Evolutionary conservation across 2,113 vertebrate genomes (phyloP).

Genomic region (Columba livia): DNA sequence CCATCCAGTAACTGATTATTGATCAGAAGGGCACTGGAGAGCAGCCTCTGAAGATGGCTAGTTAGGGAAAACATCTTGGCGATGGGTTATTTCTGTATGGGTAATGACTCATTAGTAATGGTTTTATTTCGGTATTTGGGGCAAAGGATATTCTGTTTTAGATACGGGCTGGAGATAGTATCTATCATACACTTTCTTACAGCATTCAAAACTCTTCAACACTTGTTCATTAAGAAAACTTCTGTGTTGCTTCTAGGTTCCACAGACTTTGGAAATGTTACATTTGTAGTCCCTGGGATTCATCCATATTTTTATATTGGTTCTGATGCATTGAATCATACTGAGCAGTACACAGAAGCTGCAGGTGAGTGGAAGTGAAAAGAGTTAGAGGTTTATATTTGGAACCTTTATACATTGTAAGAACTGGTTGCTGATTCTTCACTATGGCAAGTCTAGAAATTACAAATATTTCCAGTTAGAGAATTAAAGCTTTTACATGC

Average conservation of each 20-base stretch:
- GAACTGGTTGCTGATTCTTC: neutral
- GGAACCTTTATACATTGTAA: neutral
- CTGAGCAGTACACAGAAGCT: slow-evolving; percentile 84
- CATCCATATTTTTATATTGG: slow-evolving; percentile 89
- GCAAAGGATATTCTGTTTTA: neutral
- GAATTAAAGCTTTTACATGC: neutral
- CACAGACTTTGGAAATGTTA: slow-evolving; percentile 90
- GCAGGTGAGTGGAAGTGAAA: slow-evolving; percentile 75
- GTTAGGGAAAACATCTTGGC: neutral
- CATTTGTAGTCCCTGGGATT: slow-evolving; percentile 84
- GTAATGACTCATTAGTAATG: neutral
- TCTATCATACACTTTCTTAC: neutral
- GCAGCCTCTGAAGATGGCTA: neutral
- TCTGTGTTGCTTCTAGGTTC: slow-evolving; percentile 76
- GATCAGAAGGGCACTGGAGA: neutral
- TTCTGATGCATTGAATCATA: slow-evolving; percentile 85
- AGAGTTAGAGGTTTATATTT: neutral
- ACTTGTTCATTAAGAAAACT: neutral
- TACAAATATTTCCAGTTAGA: neutral
- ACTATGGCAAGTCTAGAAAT: neutral
- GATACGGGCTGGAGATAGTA: neutral
- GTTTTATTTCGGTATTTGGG: neutral
- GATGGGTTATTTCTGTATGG: neutral
- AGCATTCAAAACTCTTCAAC: neutral
- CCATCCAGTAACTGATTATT: neutral